Evolutionary conservation across 2,797 vertebrate genomes (phyloP), one percentile per base, ranked within the genome.

Genomic region (Lateolabrax maculatus): DNA sequence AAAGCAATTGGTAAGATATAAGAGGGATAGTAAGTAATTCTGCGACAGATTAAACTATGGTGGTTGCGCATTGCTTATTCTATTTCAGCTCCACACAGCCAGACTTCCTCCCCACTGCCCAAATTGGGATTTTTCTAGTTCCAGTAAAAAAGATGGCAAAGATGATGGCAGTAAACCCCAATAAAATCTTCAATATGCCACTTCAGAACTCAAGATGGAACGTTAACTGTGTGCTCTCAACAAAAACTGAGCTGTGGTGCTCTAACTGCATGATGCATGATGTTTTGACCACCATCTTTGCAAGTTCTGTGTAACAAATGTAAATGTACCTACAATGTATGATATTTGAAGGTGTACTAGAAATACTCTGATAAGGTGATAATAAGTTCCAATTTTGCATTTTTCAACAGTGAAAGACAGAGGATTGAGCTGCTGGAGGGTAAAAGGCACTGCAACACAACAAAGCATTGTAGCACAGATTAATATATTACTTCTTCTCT

Each of bases 91-190:
- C 8, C 44, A 13, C 13, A 34, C 25, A 41, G 23, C 29, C 21
- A 39, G 55, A 55, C 18, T 61, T 53, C 16, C 5, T 25, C 27
- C 53, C 12, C 2, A 3, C 39, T 46, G 23, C 18, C n/a, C 31
- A 62, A 49, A 41, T n/a, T 53, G 23, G n/a, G n/a, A 60, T 41
- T 52, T 55, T 48, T 53, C 37, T 67, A 19, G 4, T 55, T 62
- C 16, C 5, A 61, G 29, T 29, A 21, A 58, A 13, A 71, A 73
- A 49, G 7, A 43, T 43, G 8, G 7, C 10, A 19, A 52, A 15
- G 23, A 37, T 18, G 49, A 53, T 29, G 25, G 48, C 16, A 44
- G 25, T 51, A 36, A 72, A 49, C 31, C 53, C 43, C 41, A 49
- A 57, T 18, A 31, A 23, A 69, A 61, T 43, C 31, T 46, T 36